Conservation (phyloP, 2,797 vertebrate species). For the Amblyraja radiata region DNA sequence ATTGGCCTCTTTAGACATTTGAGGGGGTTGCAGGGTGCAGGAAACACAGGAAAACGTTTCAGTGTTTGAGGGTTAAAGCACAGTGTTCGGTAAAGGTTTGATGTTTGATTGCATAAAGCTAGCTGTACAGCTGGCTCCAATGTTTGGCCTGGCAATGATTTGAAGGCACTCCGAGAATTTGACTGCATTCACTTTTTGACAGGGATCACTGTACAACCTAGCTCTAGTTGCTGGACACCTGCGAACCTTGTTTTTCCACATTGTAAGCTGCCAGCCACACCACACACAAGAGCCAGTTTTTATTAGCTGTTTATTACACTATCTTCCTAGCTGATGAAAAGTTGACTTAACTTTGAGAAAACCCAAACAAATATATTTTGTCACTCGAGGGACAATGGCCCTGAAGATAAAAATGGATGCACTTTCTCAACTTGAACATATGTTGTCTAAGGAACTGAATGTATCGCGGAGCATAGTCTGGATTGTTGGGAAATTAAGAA, state of each 20-base stretch:
- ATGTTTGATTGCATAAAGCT: constrained; percentile 24
- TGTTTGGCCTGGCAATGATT: constrained; percentile 30
- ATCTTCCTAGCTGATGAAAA: neutral
- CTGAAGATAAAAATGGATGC: neutral
- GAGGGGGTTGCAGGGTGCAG: neutral
- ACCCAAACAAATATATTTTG: neutral
- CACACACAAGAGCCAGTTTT: neutral
- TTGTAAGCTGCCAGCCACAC: neutral
- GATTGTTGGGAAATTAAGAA: neutral
- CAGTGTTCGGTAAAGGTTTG: constrained; percentile 24
- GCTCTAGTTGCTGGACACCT: neutral
- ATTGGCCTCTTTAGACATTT: constrained; percentile 7
- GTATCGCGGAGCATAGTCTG: neutral
- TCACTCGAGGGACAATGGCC: neutral
- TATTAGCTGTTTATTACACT: neutral
- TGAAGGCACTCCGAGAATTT: constrained; percentile 28
- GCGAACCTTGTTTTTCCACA: neutral
- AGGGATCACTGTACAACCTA: constrained; percentile 8
- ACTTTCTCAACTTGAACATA: neutral
- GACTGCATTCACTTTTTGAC: constrained; percentile 32
- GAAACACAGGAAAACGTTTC: constrained; percentile 4
- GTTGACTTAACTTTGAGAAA: neutral
- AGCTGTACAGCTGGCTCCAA: constrained; percentile 28
- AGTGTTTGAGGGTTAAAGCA: constrained; percentile 24
- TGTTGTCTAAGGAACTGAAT: neutral